Base-by-base conservation (phyloP, 2,113 vertebrate species). In the Aptenodytes forsteri region DNA sequence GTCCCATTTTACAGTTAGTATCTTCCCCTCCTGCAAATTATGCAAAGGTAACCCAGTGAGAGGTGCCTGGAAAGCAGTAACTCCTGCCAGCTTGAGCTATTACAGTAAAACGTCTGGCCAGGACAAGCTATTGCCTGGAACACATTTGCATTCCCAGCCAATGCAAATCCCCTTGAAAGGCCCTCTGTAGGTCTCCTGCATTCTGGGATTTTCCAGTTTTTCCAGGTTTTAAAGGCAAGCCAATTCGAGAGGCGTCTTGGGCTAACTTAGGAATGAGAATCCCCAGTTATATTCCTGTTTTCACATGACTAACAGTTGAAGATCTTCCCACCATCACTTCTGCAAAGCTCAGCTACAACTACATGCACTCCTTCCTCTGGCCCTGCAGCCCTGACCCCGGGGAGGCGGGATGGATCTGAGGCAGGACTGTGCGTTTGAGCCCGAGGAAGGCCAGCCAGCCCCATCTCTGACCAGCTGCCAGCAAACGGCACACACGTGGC, bases 161-260 rank as follows among this genome's bases (percentile, higher is more conserved):
- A 8, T 34, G 50, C 44, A 82, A 44, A 72, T 38, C 34, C 27
- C 80, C 77, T 81, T 91, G 65, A 79, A 67, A 91, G 8, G 59
- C 10, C 29, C 34, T 55, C 67, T 71, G 11, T 14, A 61, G 40
- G 49, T 84, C 66, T 73, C 12, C 58, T 38, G 22, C 50, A 47
- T 46, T 78, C 83, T 72, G 64, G 27, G n/a, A 22, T 84, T 67
- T 90, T 92, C 65, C 50, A 40, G 7, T 62, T 70, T 20, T 34
- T 56, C 67, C 47, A 40, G 55, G 38, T 76, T 90, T 90, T 76
- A 82, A 91, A 95, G 84, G 52, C 34, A 82, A 65, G 36, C 23
- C 27, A 62, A 13, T 40, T 42, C 0, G 0, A 78, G 44, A 42
- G 27, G 54, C 22, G 14, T 25, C 81, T 90, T 3, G 20, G 30